Base-by-base conservation (phyloP, 2,888 invertebrate species). In the Sesamia inferens region DNA sequence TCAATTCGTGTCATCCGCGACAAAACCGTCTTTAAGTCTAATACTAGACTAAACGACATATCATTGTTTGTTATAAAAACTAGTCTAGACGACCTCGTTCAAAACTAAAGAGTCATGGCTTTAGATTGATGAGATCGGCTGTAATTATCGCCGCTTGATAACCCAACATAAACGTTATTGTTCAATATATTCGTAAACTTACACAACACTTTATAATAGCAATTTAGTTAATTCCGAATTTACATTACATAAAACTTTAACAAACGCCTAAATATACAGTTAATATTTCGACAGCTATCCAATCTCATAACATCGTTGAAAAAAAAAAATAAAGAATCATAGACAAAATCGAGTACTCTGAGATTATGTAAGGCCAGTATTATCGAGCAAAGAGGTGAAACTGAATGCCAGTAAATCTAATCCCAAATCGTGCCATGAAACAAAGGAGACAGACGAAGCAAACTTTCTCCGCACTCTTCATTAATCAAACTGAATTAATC, bases 401-500 rank as follows among this genome's bases (percentile, higher is more conserved):
- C 88, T 86, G 87, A 88, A 89, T 88, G 86, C 85, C 76, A 75
- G 79, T 80, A 85, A 85, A 87, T 85, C 84, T 84, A 89, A 88
- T 86, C 84, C 89, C 82, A 88, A 89, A 89, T 87, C 86, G 79
- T 77, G 72, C 71, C 79, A 81, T 82, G 86, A 90, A 92, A 93
- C 92, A 93, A 93, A 91, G 89, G 87, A 82, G 64, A 74, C 83
- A 39, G 79, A 81, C 79, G 82, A 78, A 78, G 76, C 80, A 71
- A 66, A 89, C 93, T 94, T 93, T 94, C 93, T 88, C 94, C 87
- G 78, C 82, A 84, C 88, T 90, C 88, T 90, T 91, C 93, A 93
- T 93, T 94, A 93, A 94, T 94, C 93, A 94, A 89, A 90, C 85
- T 84, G 89, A 91, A 93, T 93, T 92, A 91, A 94, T 93, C 92